Evolutionary conservation across 2,888 invertebrate genomes (phyloP).

Genomic region (Nasonovia ribisnigri): DNA sequence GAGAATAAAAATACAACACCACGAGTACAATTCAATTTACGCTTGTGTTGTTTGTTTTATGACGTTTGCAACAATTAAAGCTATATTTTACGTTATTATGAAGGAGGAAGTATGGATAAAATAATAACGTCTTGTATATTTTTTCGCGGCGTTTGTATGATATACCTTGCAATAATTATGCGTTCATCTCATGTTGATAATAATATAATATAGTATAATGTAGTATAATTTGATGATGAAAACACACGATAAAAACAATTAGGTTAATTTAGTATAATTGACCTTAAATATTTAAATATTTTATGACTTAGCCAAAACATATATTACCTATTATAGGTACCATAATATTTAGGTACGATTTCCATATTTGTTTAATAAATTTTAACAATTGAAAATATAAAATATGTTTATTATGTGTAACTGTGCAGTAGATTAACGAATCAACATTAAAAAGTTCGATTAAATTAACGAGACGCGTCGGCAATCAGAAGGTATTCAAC

Average conservation of each 20-base stretch:
- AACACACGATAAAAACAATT: neutral
- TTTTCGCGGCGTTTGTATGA: neutral
- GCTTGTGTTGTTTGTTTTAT: neutral
- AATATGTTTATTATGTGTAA: neutral
- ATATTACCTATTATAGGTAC: neutral
- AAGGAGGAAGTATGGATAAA: neutral
- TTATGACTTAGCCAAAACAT: neutral
- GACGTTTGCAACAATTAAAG: slow-evolving; percentile 17
- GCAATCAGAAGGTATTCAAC: neutral
- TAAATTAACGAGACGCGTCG: neutral
- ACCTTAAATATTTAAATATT: neutral
- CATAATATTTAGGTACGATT: neutral
- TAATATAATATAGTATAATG: neutral
- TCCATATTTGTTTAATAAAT: neutral
- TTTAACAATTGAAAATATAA: neutral
- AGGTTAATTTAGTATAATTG: neutral
- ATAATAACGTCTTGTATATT: neutral
- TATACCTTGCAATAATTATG: slow-evolving; percentile 11
- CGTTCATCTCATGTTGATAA: neutral
- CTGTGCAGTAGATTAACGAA: neutral
- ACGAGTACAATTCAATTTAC: neutral
- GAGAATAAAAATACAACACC: slow-evolving; percentile 11
- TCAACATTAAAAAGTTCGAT: neutral
- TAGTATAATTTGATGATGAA: neutral
- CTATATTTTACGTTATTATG: neutral